Evolutionary conservation across 2,797 vertebrate species (phyloP).

Genomic region (Uromys caudimaculatus): DNA sequence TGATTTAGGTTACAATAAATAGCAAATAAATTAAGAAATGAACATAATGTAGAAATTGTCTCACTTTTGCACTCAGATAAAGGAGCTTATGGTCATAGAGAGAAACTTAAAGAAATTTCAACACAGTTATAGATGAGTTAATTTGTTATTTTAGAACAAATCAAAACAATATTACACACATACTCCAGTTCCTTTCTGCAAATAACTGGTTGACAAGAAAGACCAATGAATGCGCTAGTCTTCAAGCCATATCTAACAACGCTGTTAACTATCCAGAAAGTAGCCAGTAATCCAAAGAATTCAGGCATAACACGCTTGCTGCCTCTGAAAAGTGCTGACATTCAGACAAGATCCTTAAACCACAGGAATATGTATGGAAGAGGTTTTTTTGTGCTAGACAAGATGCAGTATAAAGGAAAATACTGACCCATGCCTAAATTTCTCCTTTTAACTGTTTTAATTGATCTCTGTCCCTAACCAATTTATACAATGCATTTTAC

Average conservation of each 20-base stretch:
- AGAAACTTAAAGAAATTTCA: background rate
- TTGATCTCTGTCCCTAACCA: background rate
- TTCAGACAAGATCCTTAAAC: background rate
- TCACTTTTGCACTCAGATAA: background rate
- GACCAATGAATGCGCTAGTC: background rate
- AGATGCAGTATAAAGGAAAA: background rate
- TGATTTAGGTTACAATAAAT: constrained; percentile 35
- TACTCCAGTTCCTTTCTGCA: background rate
- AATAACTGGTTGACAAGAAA: background rate
- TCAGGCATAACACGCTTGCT: background rate
- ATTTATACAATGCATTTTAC: background rate
- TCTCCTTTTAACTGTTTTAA: too few relatives aligned
- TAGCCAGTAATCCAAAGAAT: background rate
- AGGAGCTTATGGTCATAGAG: background rate
- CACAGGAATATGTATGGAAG: background rate
- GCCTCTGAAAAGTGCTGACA: background rate
- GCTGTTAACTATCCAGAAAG: background rate
- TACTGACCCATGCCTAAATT: background rate
- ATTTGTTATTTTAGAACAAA: background rate
- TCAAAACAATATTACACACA: background rate
- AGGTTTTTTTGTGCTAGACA: too few relatives aligned
- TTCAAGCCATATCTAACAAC: background rate
- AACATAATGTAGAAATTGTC: background rate
- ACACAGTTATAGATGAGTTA: background rate
- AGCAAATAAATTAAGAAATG: constrained; percentile 14